Evolutionary conservation across 2,113 vertebrate genomes (phyloP).

Genomic region (Lonchura striata): DNA sequence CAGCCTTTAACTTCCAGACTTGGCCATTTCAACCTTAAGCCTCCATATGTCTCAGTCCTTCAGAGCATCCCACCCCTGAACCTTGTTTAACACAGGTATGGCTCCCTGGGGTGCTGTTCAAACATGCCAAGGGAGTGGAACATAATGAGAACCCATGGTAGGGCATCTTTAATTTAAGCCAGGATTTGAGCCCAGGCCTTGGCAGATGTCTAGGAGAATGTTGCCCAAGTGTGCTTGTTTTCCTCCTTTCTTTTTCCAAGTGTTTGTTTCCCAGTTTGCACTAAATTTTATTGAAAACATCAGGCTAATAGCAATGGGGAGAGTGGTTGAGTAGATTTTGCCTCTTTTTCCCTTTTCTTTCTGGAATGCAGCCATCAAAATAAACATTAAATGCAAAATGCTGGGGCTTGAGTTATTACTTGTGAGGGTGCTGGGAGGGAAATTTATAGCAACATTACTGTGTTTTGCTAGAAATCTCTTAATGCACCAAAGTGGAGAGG

Average conservation of each 20-base stretch:
- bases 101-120: background rate
- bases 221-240: slow-evolving; percentile 56
- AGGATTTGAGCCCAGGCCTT: slow-evolving; percentile 29
- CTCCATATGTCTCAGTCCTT: background rate
- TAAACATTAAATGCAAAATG: slow-evolving; percentile 81
- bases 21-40: background rate
- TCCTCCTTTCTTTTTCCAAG: slow-evolving; percentile 58
- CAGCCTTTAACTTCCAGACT: background rate
- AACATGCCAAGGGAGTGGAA: background rate
- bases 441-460: slow-evolving; percentile 81
- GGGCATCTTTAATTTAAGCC: slow-evolving; percentile 41
- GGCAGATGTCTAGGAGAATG: slow-evolving; percentile 43
- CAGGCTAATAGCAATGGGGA: slow-evolving; percentile 68
- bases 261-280: slow-evolving; percentile 72
- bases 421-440: slow-evolving; percentile 78
- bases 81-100: background rate
- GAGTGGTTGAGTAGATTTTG: slow-evolving; percentile 31
- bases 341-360: slow-evolving; percentile 63
- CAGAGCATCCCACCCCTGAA: background rate
- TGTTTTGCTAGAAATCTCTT: slow-evolving; percentile 84
- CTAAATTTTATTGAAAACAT: slow-evolving; percentile 79
- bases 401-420: slow-evolving; percentile 81
- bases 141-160: slow-evolving; percentile 17
- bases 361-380: slow-evolving; percentile 82
- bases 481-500: slow-evolving; percentile 82